phyloP scores from a whole-genome alignment of 1,140 invertebrate species.

The Ceratina calcarata region DNA sequence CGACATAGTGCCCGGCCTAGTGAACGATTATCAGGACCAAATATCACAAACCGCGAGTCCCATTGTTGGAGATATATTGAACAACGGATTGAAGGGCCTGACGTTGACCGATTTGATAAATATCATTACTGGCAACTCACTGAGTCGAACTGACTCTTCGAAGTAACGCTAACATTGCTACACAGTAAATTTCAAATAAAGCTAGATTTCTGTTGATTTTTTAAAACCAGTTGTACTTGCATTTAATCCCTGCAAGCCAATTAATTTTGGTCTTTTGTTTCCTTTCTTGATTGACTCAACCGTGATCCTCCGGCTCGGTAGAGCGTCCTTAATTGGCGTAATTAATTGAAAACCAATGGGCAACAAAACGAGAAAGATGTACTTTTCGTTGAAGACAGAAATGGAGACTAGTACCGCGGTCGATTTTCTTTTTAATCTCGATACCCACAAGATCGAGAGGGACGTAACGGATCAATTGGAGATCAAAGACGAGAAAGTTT shows the following conservation, averaged over 20 bases:
- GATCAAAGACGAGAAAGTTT: too few relatives aligned
- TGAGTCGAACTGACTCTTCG: background rate
- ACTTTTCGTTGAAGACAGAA: background rate
- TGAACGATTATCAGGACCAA: conserved; percentile 46
- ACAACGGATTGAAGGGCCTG: conserved; percentile 11
- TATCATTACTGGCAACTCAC: background rate
- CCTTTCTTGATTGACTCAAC: background rate
- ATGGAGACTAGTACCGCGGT: background rate
- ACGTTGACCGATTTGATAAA: conserved; percentile 4
- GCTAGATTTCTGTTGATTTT: background rate
- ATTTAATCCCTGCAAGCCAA: background rate
- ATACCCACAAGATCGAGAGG: too few relatives aligned
- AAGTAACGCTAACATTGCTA: background rate
- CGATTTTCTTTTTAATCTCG: too few relatives aligned
- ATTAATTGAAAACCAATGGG: conserved; percentile 16
- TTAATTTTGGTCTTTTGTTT: conserved; percentile 22
- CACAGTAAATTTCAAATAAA: background rate
- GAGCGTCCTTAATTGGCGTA: background rate
- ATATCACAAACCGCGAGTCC: background rate
- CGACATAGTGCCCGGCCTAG: conserved; percentile 47
- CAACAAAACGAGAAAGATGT: background rate
- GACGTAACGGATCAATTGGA: too few relatives aligned
- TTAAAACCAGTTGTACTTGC: background rate
- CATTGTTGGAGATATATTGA: background rate
- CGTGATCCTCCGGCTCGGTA: background rate